Percentiles rank a stretch among this genome's conserved stretches.
Conservation (phyloP, 2,797 vertebrate genomes). For the Varecia variegata region DNA sequence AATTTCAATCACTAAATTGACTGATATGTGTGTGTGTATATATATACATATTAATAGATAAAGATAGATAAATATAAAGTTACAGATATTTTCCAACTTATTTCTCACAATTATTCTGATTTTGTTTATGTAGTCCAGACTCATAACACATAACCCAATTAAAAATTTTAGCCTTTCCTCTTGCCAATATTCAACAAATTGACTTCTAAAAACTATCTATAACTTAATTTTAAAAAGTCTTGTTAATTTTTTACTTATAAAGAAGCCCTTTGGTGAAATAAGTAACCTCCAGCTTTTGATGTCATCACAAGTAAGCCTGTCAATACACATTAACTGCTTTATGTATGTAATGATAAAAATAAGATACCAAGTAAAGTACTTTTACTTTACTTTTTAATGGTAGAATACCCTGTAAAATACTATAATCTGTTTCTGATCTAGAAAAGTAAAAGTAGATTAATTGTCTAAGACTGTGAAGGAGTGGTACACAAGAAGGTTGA, state of each 20-base stretch:
- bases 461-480: background rate
- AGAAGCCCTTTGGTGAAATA: conserved; percentile 75
- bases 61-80: no score
- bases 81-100: no score
- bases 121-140: conserved; percentile 56
- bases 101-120: conserved; percentile 38
- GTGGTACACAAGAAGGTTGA: background rate
- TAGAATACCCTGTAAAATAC: background rate
- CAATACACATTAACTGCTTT: conserved; percentile 57
- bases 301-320: conserved; percentile 74
- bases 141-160: conserved; percentile 30
- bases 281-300: conserved; percentile 77
- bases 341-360: conserved; percentile 54
- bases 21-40: background rate
- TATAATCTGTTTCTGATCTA: background rate
- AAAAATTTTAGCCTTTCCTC: conserved; percentile 52
- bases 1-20: background rate
- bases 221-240: conserved; percentile 80
- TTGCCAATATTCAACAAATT: conserved; percentile 63
- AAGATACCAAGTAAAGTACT: conserved; percentile 62
- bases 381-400: background rate
- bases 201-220: conserved; percentile 67
- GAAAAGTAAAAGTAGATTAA: conserved; percentile 50
- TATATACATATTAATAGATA: no score
- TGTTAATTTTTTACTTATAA: conserved; percentile 77